Evolutionary conservation across 2,888 invertebrate species (phyloP).

Genomic region (Chouioia cunea): DNA sequence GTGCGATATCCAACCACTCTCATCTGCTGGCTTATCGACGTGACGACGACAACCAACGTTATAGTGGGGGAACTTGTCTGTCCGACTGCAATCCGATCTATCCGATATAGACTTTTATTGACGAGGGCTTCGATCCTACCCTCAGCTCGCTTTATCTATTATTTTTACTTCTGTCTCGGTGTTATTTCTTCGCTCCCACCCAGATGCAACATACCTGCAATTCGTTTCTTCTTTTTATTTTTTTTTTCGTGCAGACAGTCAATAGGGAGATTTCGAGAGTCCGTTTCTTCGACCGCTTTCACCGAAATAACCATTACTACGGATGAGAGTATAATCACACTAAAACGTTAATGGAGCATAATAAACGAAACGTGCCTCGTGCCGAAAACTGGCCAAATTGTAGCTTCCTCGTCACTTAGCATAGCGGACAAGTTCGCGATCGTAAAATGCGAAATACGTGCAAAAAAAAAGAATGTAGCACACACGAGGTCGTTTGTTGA

Average conservation of each 20-base stretch:
- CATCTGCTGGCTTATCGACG: conserved; percentile 22
- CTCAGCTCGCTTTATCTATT: too few relatives aligned
- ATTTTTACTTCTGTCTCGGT: too few relatives aligned
- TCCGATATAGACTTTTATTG: conserved; percentile 26
- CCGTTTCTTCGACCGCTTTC: too few relatives aligned
- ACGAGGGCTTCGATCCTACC: too few relatives aligned
- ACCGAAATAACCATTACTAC: neutral
- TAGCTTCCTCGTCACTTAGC: conserved; percentile 19
- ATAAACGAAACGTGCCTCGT: conserved; percentile 9
- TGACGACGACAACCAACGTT: conserved; percentile 1
- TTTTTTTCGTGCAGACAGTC: too few relatives aligned
- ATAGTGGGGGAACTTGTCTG: neutral
- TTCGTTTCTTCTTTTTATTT: too few relatives aligned
- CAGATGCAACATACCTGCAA: too few relatives aligned
- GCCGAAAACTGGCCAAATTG: conserved; percentile 11
- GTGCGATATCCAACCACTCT: too few relatives aligned
- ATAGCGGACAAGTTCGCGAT: conserved; percentile 29
- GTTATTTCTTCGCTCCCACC: too few relatives aligned
- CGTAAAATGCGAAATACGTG: conserved; percentile 35
- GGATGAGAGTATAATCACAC: conserved; percentile 27
- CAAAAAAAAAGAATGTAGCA: neutral
- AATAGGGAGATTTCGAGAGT: too few relatives aligned
- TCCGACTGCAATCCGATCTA: conserved; percentile 37
- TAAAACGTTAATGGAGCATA: neutral
- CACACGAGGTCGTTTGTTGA: conserved; percentile 27